Percentiles rank a stretch among this genome's conserved stretches.
phyloP scores from a whole-genome alignment of 1,140 invertebrate species.

The Microplitis mediator region DNA sequence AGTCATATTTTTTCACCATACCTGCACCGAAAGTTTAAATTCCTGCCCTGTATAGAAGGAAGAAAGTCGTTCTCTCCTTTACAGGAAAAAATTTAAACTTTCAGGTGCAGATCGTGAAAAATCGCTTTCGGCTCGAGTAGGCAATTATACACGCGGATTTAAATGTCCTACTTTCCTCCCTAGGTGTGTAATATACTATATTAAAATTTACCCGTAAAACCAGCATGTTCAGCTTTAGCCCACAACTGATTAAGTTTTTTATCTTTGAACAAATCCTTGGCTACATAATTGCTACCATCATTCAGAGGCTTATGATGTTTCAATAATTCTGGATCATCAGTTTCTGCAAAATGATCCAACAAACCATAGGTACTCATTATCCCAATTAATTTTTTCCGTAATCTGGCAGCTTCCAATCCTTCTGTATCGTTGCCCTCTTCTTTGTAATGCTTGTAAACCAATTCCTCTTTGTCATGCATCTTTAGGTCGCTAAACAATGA shows the following conservation, averaged over 20 bases:
- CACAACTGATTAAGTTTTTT: conserved; percentile 90
- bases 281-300: conserved; percentile 57
- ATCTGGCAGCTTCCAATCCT: conserved; percentile 81
- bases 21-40: no score
- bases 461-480: conserved; percentile 91
- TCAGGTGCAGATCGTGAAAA: no score
- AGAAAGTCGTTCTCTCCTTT: no score
- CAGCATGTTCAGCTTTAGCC: conserved; percentile 84
- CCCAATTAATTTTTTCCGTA: conserved; percentile 79
- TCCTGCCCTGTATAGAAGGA: no score
- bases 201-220: conserved; percentile 71
- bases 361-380: conserved; percentile 85
- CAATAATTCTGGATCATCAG: conserved; percentile 65
- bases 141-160: neutral
- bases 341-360: conserved; percentile 79
- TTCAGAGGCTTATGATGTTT: conserved; percentile 53
- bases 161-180: neutral
- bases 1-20: no score
- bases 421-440: conserved; percentile 84
- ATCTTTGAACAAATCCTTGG: conserved; percentile 84
- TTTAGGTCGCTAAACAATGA: conserved; percentile 87
- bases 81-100: no score
- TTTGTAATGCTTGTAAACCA: conserved; percentile 80
- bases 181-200: neutral
- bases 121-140: no score